Evolutionary conservation across 2,888 invertebrate genomes (phyloP), one percentile per base, ranked within the genome.

Genomic region (Melinopterus prodromus): DNA sequence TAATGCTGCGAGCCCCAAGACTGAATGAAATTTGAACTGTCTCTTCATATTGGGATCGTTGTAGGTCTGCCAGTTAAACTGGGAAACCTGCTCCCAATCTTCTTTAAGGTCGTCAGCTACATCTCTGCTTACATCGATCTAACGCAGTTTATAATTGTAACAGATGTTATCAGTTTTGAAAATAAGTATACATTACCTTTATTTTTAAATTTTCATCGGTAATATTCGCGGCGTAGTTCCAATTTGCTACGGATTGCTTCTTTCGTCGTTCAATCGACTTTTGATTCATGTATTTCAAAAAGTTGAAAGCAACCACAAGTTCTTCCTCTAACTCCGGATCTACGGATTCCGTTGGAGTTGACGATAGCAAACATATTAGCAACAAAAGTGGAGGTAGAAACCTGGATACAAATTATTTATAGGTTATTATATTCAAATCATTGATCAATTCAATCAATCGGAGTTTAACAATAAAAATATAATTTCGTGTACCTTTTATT

Each of bases 161-260:
- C 12, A 53, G 1, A 12, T 9, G 53, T 53, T 4, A 2, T 53
- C 9, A 53, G 5, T 7, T 53, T 1, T 53, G 53, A 53, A 1
- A 53, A 9, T 9, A 9, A 53, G 9, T n/a, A 53, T 3, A 4
- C 12, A 86, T 85, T 84, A 92, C 89, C 87, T 92, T 91, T 14
- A 86, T 87, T 53, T 92, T 91, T 78, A 94, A 91, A 88, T 94
- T 96, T 79, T 92, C 92, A 77, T 94, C 93, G 0, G 94, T 96
- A 71, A 96, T 92, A 86, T 96, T 94, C 0, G 95, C 94, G 0
- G 93, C 93, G 86, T 96, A 96, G 0, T 91, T 92, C 96, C 96
- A 96, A 80, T 93, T 91, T 0, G 94, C 94, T 3, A 92, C 83
- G 0, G 91, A 90, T 5, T 91, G 91, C n/a, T 90, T 89, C 85